Conservation (phyloP, 1,140 invertebrate genomes). For the Euborellia annulipes region DNA sequence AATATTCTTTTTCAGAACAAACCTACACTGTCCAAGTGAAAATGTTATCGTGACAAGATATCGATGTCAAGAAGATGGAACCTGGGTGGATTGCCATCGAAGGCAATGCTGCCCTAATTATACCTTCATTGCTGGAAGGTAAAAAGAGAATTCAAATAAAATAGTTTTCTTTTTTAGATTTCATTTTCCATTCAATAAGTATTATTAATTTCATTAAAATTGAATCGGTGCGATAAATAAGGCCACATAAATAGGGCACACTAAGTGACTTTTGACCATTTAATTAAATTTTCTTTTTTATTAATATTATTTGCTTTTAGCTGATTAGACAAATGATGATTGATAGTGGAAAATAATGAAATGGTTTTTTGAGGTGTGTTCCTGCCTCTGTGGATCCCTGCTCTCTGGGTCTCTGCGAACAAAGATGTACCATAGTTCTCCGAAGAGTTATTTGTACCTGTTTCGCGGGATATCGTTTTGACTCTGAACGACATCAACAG, state of each 20-base stretch:
- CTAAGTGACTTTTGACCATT: not conserved
- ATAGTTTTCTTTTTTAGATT: too few species aligned
- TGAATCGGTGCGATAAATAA: too few species aligned
- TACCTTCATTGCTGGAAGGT: constrained; percentile 31
- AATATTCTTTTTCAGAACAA: constrained; percentile 26
- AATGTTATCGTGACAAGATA: constrained; percentile 36
- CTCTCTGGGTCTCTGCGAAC: constrained; percentile 42
- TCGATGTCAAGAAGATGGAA: constrained; percentile 31
- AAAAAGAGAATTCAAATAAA: not conserved
- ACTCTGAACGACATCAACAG: constrained; percentile 32
- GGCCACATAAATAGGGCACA: too few species aligned
- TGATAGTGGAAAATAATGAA: too few species aligned
- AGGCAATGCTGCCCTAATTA: constrained; percentile 37
- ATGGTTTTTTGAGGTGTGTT: constrained; percentile 32
- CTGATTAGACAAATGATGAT: not conserved
- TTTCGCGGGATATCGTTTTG: constrained; percentile 40
- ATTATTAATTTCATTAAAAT: too few species aligned
- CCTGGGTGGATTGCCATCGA: constrained; percentile 34
- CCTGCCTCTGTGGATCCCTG: constrained; percentile 40
- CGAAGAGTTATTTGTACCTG: constrained; percentile 47
- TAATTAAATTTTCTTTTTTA: not conserved
- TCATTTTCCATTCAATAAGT: too few species aligned
- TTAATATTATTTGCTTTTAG: not conserved
- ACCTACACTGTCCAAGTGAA: constrained; percentile 32
- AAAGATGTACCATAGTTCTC: constrained; percentile 40